phyloP scores from a whole-genome alignment of 2,113 vertebrate species.

The Bos javanicus region DNA sequence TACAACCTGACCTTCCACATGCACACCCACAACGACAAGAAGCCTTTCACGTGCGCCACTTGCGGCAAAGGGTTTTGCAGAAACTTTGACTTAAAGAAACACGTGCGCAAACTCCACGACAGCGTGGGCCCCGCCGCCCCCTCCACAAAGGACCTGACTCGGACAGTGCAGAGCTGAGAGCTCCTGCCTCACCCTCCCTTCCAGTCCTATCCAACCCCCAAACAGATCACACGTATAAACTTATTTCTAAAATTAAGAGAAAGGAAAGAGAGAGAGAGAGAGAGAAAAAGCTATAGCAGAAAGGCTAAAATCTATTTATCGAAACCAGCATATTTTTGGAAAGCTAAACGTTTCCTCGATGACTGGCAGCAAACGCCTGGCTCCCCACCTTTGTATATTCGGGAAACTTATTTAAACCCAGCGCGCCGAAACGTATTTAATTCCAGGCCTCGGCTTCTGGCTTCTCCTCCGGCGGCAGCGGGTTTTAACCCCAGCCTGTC shows the following conservation, averaged over 20 bases:
- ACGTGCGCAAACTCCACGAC: slow-evolving; percentile 92
- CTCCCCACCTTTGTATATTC: slow-evolving; percentile 72
- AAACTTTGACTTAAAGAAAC: slow-evolving; percentile 95
- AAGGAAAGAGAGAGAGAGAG: background rate
- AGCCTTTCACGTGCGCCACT: slow-evolving; percentile 91
- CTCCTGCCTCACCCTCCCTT: slow-evolving; percentile 25
- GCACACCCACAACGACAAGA: slow-evolving; percentile 96
- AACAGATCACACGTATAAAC: slow-evolving; percentile 64
- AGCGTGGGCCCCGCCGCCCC: slow-evolving; percentile 80
- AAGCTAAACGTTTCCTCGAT: slow-evolving; percentile 77
- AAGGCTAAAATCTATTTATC: slow-evolving; percentile 80
- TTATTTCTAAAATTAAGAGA: slow-evolving; percentile 67
- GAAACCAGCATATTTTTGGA: slow-evolving; percentile 79
- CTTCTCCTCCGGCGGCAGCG: slow-evolving; percentile 53
- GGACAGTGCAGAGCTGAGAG: slow-evolving; percentile 88
- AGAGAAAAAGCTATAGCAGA: slow-evolving; percentile 63
- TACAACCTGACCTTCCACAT: slow-evolving; percentile 95
- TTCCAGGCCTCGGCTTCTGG: slow-evolving; percentile 63
- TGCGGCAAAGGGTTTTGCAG: slow-evolving; percentile 94
- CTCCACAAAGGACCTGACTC: slow-evolving; percentile 83
- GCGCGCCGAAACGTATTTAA: slow-evolving; percentile 78
- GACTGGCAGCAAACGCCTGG: slow-evolving; percentile 72
- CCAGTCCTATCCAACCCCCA: background rate
- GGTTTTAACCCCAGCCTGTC: slow-evolving; percentile 62
- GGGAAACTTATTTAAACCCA: slow-evolving; percentile 77